These are phyloP conservation scores for Notocelia uddmanniana DNA, from an alignment of 2,888 invertebrate genomes.

Conservation along the genomic window DNA sequence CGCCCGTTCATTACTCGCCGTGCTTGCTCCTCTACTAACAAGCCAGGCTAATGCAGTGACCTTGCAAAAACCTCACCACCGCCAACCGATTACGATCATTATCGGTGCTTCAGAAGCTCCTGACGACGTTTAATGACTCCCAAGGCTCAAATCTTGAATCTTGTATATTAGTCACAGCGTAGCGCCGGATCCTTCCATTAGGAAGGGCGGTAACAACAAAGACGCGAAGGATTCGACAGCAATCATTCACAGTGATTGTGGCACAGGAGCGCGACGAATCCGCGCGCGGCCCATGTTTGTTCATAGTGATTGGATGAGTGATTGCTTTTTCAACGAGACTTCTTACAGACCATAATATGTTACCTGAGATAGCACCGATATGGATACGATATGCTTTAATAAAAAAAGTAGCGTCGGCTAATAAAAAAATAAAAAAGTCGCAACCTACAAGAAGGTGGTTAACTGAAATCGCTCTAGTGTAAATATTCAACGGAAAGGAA, in stretches of 20 bases:
- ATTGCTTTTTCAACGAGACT: slow-evolving; percentile 41
- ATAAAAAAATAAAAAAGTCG: slow-evolving; percentile 28
- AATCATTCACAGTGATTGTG: slow-evolving; percentile 73
- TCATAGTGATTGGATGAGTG: slow-evolving; percentile 52
- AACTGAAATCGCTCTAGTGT: slow-evolving; percentile 34
- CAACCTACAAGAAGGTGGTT: slow-evolving; percentile 20
- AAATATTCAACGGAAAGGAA: slow-evolving; percentile 47
- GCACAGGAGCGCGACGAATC: slow-evolving; percentile 50
- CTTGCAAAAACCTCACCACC: slow-evolving; percentile 73
- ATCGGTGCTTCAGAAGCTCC: slow-evolving; percentile 70
- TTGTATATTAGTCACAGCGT: slow-evolving; percentile 70
- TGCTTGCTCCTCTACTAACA: slow-evolving; percentile 75
- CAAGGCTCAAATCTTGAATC: slow-evolving; percentile 69
- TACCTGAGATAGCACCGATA: slow-evolving; percentile 15
- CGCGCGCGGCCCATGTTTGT: slow-evolving; percentile 37
- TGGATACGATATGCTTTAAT: slow-evolving; percentile 29
- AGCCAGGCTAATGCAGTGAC: slow-evolving; percentile 84
- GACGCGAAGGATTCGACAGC: slow-evolving; percentile 63
- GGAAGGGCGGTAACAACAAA: slow-evolving; percentile 75
- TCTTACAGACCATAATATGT: slow-evolving; percentile 15
- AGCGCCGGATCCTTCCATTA: slow-evolving; percentile 64
- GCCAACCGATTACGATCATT: slow-evolving; percentile 49
- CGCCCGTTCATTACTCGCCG: slow-evolving; percentile 74
- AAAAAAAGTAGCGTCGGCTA: slow-evolving; percentile 21
- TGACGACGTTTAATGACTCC: slow-evolving; percentile 82